phyloP scores from a whole-genome alignment of 37 sponge, comb jelly and placozoan species.

The Agelas oroides region DNA sequence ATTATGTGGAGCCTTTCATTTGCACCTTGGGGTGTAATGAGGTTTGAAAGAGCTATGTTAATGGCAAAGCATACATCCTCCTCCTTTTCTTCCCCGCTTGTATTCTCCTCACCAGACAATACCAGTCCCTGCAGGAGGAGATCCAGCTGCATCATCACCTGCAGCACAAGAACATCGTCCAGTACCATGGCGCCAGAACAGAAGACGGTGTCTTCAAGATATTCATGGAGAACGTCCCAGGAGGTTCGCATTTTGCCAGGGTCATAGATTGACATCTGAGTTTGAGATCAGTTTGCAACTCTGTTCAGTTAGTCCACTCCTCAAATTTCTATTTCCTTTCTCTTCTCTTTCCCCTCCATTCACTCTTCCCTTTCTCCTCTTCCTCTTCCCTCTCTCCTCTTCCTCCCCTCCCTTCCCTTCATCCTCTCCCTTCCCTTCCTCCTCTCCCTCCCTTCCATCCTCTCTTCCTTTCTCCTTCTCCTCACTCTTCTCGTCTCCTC shows the following conservation, averaged over 20 bases:
- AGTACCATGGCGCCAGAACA: slow-evolving; percentile 78
- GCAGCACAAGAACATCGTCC: slow-evolving; percentile 94
- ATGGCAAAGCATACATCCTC: too few species aligned
- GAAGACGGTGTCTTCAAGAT: slow-evolving; percentile 87
- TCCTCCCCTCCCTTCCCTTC: neutral
- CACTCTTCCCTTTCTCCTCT: neutral
- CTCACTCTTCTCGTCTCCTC: neutral
- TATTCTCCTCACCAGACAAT: slow-evolving; percentile 53
- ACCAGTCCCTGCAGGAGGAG: slow-evolving; percentile 88
- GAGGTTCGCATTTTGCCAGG: slow-evolving; percentile 56
- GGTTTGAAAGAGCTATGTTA: too few species aligned
- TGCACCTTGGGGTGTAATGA: too few species aligned
- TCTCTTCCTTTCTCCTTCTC: neutral
- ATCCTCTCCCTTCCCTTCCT: neutral
- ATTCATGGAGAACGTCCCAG: slow-evolving; percentile 95
- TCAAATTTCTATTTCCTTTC: neutral
- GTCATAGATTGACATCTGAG: neutral
- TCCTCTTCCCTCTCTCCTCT: too few species aligned
- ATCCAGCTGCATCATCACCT: slow-evolving; percentile 87
- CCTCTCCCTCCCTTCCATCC: too few species aligned
- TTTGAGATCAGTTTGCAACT: neutral
- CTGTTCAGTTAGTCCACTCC: neutral
- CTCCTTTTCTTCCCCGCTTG: neutral
- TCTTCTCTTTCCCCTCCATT: neutral
- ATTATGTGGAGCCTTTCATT: too few species aligned